These are phyloP conservation scores for Leptodactylus fuscus DNA, from an alignment of 2,113 vertebrate genomes.

Conservation along the genomic window DNA sequence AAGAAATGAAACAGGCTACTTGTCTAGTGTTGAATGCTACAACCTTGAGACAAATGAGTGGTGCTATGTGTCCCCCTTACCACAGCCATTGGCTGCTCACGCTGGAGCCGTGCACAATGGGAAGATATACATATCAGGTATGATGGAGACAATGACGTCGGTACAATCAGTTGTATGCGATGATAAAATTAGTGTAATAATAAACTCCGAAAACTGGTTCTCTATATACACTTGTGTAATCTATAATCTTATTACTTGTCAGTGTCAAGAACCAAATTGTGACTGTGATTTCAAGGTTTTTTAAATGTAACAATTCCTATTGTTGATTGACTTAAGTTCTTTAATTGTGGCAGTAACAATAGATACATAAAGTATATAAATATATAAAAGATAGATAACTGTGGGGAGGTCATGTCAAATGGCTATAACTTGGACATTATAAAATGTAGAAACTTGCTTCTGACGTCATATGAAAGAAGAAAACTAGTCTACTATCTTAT, in stretches of 20 bases:
- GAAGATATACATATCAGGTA: slow-evolving; percentile 98
- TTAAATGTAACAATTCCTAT: background rate
- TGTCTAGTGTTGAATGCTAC: slow-evolving; percentile 97
- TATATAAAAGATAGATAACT: background rate
- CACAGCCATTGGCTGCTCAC: slow-evolving; percentile 93
- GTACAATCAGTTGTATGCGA: background rate
- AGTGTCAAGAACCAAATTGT: background rate
- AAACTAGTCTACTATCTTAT: too few relatives aligned
- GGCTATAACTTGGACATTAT: too few relatives aligned
- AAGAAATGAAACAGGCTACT: slow-evolving; percentile 94
- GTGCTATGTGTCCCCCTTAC: slow-evolving; percentile 94
- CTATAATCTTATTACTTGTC: background rate
- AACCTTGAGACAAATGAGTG: slow-evolving; percentile 98
- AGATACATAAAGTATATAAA: background rate
- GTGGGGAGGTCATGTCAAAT: too few relatives aligned
- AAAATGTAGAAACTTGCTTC: too few relatives aligned
- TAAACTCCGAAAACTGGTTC: background rate
- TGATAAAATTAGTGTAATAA: background rate
- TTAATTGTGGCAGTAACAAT: background rate
- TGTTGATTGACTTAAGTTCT: background rate
- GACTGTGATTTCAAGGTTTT: background rate
- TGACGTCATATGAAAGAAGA: too few relatives aligned
- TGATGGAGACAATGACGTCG: slow-evolving; percentile 65
- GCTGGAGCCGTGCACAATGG: slow-evolving; percentile 96
- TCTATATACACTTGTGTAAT: background rate